Base-by-base conservation (phyloP, 1,140 invertebrate genomes). In the Hermetia illucens region DNA sequence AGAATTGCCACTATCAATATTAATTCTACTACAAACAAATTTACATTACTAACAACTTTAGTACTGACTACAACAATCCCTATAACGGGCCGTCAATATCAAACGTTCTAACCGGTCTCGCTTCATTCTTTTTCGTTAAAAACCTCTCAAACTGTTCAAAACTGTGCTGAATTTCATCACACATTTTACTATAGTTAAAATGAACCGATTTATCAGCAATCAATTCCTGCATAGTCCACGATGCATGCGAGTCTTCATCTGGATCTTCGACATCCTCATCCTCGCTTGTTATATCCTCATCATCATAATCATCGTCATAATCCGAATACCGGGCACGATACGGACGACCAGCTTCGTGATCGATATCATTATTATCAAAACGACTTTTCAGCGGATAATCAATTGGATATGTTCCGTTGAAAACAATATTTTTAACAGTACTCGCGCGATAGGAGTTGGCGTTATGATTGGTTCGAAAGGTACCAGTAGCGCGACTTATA, bases 381-480 rank as follows among this genome's bases (percentile, higher is more conserved):
- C 46, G 33, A 17, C 33, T 38, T 5, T 36, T 18, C 12, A 58
- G 29, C 4, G 80, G 79, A 44, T 69, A 64, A 52, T 84, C 82
- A 32, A 86, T 84, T 2, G 80, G 80, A 64, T 73, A 87, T 5
- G 82, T 87, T 21, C 82, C 82, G 36, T 81, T 80, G 52, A 84
- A 86, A 25, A 86, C 68, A 27, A 60, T 59, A 20, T 58, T 51
- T 3, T 31, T 30, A 4, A 21, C 3, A 4, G 24, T 13, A 12
- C 15, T 27, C n/a, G 15, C 8, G 8, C 20, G n/a, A 9, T 5
- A 16, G 5, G 5, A 6, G 10, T n/a, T 33, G 36, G 20, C 31
- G 33, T 25, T 41, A 24, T n/a, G 10, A 15, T 22, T 40, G 12
- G 4, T 21, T n/a, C 32, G 33, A 34, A 16, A 13, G 21, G 15